A percentile compares a stretch with the other conserved stretches of the same genome.
These are phyloP conservation scores for Talpa occidentalis DNA, from an alignment of 2,113 vertebrate species.

Conservation along the genomic window DNA sequence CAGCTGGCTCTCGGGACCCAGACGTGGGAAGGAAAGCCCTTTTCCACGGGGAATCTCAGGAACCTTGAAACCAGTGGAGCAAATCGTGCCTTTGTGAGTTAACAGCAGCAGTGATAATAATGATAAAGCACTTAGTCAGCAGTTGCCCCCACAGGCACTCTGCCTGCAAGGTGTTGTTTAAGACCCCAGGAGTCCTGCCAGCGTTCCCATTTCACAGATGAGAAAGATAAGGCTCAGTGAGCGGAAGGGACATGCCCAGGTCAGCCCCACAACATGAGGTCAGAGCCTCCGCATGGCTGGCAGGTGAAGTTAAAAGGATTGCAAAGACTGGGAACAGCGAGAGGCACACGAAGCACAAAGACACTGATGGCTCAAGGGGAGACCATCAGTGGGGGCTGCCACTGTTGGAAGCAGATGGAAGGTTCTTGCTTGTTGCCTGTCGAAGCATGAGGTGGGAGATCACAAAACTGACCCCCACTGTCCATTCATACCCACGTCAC, in stretches of 20 bases:
- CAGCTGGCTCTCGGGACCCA: slow-evolving; percentile 42
- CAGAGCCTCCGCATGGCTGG: fast-evolving
- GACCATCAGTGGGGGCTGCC: fast-evolving
- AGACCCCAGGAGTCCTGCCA: no score
- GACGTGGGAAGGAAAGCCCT: background rate
- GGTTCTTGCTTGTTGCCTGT: background rate
- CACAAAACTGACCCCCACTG: fast-evolving
- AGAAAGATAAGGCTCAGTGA: background rate
- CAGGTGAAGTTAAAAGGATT: background rate
- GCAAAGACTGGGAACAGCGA: background rate
- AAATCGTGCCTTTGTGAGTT: background rate
- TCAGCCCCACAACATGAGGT: fast-evolving
- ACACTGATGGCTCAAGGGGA: background rate
- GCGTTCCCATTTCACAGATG: background rate
- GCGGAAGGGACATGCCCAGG: background rate
- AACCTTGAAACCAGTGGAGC: background rate
- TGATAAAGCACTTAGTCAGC: background rate
- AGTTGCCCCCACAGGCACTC: background rate
- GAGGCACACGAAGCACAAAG: background rate
- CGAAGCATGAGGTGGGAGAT: fast-evolving
- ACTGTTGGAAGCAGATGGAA: background rate
- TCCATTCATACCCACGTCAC: no score
- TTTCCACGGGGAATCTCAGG: background rate
- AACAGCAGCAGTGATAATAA: no score
- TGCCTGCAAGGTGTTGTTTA: fast-evolving